Percentiles rank a stretch among this genome's conserved stretches.
Evolutionary conservation across 23 tunicate genomes (phyloP).

Genomic region (Diplosoma virens): DNA sequence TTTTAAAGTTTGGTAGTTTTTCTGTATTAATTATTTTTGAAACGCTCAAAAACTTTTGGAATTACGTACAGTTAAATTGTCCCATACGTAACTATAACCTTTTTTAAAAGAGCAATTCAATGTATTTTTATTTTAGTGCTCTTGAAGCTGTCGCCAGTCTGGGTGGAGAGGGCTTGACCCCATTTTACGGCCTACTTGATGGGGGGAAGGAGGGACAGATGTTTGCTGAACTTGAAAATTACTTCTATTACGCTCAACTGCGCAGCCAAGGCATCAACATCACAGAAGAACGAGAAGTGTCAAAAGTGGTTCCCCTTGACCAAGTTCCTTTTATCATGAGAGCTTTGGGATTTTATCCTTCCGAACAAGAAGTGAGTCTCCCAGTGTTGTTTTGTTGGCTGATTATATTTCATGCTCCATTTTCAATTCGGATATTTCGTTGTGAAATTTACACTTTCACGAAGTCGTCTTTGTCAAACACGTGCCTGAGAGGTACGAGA

Average conservation of each 20-base stretch:
- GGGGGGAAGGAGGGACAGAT: conserved; percentile 82
- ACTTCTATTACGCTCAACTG: conserved; percentile 91
- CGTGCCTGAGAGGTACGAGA: too few relatives aligned
- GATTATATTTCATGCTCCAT: not conserved
- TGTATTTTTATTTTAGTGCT: conserved; percentile 28
- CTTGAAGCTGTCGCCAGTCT: conserved; percentile 68
- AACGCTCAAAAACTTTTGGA: too few relatives aligned
- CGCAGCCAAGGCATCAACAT: conserved; percentile 86
- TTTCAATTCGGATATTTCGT: too few relatives aligned
- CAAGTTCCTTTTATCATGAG: conserved; percentile 89
- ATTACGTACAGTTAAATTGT: too few relatives aligned
- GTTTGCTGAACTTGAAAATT: conserved; percentile 81
- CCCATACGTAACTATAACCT: too few relatives aligned
- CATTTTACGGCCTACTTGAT: conserved; percentile 87
- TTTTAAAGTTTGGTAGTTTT: too few relatives aligned
- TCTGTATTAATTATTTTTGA: too few relatives aligned
- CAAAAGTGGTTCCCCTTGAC: conserved; percentile 71
- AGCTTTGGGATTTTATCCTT: conserved; percentile 93
- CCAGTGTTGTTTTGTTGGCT: not conserved
- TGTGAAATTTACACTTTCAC: too few relatives aligned
- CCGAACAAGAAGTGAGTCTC: conserved; percentile 87
- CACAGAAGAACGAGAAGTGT: conserved; percentile 64
- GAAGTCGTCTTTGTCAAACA: too few relatives aligned
- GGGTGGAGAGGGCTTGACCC: conserved; percentile 85
- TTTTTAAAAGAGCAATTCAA: too few relatives aligned